Base-by-base conservation (phyloP, 2,113 vertebrate genomes). In the Labeo rohita region DNA sequence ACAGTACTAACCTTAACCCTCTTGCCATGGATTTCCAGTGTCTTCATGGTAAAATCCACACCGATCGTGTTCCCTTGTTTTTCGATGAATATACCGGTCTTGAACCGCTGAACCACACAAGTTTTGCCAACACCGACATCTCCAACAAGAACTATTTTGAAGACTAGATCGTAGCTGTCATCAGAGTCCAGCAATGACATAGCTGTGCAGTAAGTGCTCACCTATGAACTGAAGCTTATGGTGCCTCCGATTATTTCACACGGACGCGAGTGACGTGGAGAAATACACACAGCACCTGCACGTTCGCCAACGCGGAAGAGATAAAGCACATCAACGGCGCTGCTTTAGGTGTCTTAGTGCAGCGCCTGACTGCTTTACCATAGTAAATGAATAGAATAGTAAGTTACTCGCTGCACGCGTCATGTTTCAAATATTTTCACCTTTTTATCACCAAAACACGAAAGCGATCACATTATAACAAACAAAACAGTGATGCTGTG, bases 41-140 rank as follows among this genome's bases (percentile, higher is more conserved):
- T 96, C 92, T 96, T 97, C 96, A 97, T 96, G 84, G 96, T 96
- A 90, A 97, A 97, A 90, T 97, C 96, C 84, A 97, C 96, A 50
- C 96, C 96, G 87, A 97, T 97, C 56, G 96, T 97, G 92, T 94
- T 97, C 56, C 96, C 95, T 75, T 97, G 96, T 34, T 95, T 94
- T 91, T 96, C 96, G 54, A 94, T 91, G 90, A 97, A 97, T 79
- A 92, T 91, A 12, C 96, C 96, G 1, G 93, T 96, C 81, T 97
- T 96, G 93, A 97, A 97, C 47, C 96, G 94, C 94, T 96, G 96
- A 50, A 96, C 96, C 76, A 97, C 95, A 88, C 96, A 96, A 50
- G 96, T 97, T 92, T 97, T 97, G 61, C 96, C 96, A 88, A 97
- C 96, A 88, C 95, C 96, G 88, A 96, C 95, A 89, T 97, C 96